Base-by-base conservation (phyloP, 2,113 vertebrate species). In the Odocoileus virginianus region DNA sequence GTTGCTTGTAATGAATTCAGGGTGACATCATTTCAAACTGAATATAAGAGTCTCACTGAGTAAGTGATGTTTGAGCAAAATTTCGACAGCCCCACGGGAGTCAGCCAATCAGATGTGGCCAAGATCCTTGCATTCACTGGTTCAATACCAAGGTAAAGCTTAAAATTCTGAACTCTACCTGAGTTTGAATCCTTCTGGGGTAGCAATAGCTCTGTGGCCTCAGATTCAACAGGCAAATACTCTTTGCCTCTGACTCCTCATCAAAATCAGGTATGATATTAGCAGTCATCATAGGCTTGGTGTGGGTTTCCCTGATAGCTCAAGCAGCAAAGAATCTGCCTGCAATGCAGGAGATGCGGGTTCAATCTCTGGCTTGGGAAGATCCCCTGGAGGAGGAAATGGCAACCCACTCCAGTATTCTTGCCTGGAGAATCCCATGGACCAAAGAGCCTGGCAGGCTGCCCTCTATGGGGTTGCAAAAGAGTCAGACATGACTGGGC, bases 21-120 rank as follows among this genome's bases (percentile, higher is more conserved):
- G 12, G 7, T 74, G 64, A 83, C 1, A 14, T 15, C 15, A 30
- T 54, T 58, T 82, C 40, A 74, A 28, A 81, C 58, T 57, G 19
- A 54, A 36, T 12, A 1, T 9, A 58, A 58, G 7, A 8, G 1
- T 78, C 45, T 93, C 12, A n/a, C 25, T 17, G 25, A 87, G 15
- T 86, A 57, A 64, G 3, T 17, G 47, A n/a, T 17, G 21, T 6
- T 61, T 83, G 30, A 92, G 4, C 25, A 79, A 84, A 91, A 10
- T 67, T n/a, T 87, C 17, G 84, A 19, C 82, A 27, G 74, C 6
- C 28, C 28, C 16, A 12, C 1, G 4, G 33, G 11, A 58, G 16
- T n/a, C 16, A 61, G 23, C 0, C 4, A 6, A 40, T 58, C 1
- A 28, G 40, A 36, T 15, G 1, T 19, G 30, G 16, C 36, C 7